Evolutionary conservation across 2,888 invertebrate genomes (phyloP), one percentile per base, ranked within the genome.

Genomic region (Leucozona laternaria): DNA sequence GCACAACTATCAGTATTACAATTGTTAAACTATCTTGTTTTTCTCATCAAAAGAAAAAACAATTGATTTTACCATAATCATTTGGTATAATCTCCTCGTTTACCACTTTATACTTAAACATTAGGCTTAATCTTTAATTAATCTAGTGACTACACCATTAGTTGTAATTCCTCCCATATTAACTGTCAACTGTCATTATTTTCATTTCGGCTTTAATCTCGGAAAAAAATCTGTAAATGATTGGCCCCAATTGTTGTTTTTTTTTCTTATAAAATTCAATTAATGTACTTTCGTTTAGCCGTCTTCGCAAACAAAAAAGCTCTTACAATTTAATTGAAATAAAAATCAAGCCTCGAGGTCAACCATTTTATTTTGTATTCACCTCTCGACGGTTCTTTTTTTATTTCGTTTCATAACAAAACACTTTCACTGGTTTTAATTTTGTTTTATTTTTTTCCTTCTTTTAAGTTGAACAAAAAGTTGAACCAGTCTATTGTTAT

Each of bases 391-490:
- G 57, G 22, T 76, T 80, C 60, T 72, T 85, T 75, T 79, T 71
- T 66, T 79, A 6, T 66, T 71, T 60, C 68, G 72, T 85, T 85
- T 80, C 84, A 66, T 80, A 85, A 85, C 71, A 76, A 58, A 72
- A 66, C 66, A 85, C 84, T 85, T 85, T 85, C 84, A 80, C 84
- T 84, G 76, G 62, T 64, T 73, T 68, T 53, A 53, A 28, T 28
- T 53, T 53, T 20, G 11, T 34, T 66, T 58, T 57, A 43, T 43
- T 66, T 68, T 40, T 13, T 10, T 73, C 34, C 60, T 40, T 62
- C 22, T 13, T 20, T n/a, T 11, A n/a, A 43, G 25, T 22, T 62
- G n/a, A 17, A 11, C 2, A 34, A 45, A 45, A n/a, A 72, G 13
- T 31, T 48, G 11, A 57, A 68, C 48, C 43, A 43, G 57, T 64